Evolutionary conservation across 2,797 vertebrate genomes (phyloP), one percentile per base, ranked within the genome.

Genomic region (Nothura maculosa): DNA sequence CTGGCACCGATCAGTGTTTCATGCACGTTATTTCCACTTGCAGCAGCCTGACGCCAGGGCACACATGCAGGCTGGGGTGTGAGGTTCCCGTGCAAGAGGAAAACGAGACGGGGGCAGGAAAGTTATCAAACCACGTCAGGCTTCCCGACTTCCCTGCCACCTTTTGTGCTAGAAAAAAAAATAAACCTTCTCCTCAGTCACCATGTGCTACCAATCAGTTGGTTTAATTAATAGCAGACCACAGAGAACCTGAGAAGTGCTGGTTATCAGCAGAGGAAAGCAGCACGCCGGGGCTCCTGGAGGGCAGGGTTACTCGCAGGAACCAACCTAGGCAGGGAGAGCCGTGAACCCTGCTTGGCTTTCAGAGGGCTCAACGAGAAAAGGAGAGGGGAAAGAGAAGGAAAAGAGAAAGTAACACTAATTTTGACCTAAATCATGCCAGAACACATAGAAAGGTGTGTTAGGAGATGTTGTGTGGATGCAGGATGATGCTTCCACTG

Each of bases 181-280:
- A 98, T 96, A 98, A 97, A 97, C 93, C 91, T 89, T 93, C 93
- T 91, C 90, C 92, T 97, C 79, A 34, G 91, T 66, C 89, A 89
- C 97, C 98, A 98, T 97, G 95, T 98, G 98, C 96, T 98, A 97
- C 97, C 98, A 98, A 98, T 99, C 97, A 98, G 95, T 73, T 63
- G 43, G 50, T 89, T 86, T 98, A 98, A 99, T 98, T 97, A 98
- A 98, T 85, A 95, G 97, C 98, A 99, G 98, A 85, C 96, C 48
- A 50, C 80, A 58, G 85, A 73, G 94, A 85, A 93, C 83, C 69
- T 1, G 6, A 87, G 88, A 66, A 61, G 67, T 50, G 21, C 34
- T 89, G 66, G 80, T 96, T 87, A 94, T 94, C 90, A 81, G 67
- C 55, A 45, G 7, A 75, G 67, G 79, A 93, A 91, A 92, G 82